Conservation (phyloP, 2,113 vertebrate species). For the Nycticryphes semicollaris region DNA sequence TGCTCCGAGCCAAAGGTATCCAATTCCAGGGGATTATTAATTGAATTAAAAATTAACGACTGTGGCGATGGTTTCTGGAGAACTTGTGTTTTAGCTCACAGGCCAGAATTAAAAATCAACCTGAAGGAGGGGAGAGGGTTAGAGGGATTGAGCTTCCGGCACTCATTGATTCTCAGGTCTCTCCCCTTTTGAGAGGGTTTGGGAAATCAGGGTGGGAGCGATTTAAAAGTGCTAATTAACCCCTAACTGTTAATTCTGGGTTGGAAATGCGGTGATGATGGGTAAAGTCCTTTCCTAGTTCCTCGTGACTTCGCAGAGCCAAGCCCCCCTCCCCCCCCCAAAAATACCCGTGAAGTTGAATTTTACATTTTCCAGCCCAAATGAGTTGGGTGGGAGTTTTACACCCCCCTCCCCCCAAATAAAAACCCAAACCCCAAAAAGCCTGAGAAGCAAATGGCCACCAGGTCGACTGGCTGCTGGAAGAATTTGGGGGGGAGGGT, state of each 20-base stretch:
- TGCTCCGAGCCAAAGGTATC: background rate
- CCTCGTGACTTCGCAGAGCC: background rate
- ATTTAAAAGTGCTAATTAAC: background rate
- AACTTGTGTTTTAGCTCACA: background rate
- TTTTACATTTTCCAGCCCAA: rapidly evolving
- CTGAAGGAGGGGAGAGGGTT: background rate
- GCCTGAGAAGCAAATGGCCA: no score
- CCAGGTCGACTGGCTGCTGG: background rate
- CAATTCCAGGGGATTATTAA: background rate
- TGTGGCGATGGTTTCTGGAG: background rate
- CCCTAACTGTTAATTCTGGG: no score
- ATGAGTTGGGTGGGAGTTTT: background rate
- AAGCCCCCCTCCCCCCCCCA: no score
- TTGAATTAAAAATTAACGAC: background rate
- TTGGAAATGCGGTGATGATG: background rate
- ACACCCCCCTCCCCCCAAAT: no score
- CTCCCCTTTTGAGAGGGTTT: background rate
- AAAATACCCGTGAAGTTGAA: background rate
- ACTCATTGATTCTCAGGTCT: background rate
- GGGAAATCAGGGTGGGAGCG: no score
- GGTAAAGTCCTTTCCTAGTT: background rate
- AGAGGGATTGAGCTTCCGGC: background rate
- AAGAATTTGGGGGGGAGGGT: background rate
- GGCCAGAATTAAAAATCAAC: background rate
- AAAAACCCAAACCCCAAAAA: no score